Evolutionary conservation across 2,113 vertebrate species (phyloP), one percentile per base, ranked within the genome.

Genomic region (Heteronetta atricapilla): DNA sequence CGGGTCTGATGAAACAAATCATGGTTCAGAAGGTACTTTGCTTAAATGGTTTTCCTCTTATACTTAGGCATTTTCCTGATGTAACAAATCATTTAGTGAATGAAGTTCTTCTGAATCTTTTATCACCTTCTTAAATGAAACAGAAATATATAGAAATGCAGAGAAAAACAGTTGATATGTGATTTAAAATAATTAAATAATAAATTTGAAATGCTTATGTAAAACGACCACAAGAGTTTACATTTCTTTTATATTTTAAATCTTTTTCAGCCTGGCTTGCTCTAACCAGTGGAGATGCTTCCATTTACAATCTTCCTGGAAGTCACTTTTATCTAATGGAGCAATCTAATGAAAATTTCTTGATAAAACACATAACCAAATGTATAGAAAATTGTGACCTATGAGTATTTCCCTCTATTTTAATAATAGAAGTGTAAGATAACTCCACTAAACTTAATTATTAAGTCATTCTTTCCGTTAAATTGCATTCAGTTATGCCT

Each of bases 251-350:
- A 88, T 13, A 68, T 12, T 94, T 91, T 36, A 33, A 84, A 76
- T 55, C 13, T 85, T 85, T 96, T 85, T 79, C 90, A 99, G 98
- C 95, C 22, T 99, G 99, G 98, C 97, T 91, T 50, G 94, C 96
- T 36, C 34, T 98, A 50, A 99, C 98, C 5, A 98, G 96, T 15
- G 98, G 98, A 88, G 98, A 97, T 42, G 95, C 95, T 94, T 97
- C 95, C 31, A 79, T 96, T 81, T 96, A 97, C 40, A 93, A 97
- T 68, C 83, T 99, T 18, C 97, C 98, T 4, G 98, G 98, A 56
- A 69, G 96, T 80, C 99, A 99, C 90, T 98, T 99, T 84, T 98
- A 99, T 94, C 95, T 99, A 56, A 97, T 98, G 96, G 97, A 99
- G 11, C 52, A 96, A 10, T 73, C 40, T 74, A 99, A 98, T 56